Percentiles rank a stretch among this genome's conserved stretches.
Evolutionary conservation across 2,113 vertebrate species (phyloP).

Genomic region (Alectura lathami): DNA sequence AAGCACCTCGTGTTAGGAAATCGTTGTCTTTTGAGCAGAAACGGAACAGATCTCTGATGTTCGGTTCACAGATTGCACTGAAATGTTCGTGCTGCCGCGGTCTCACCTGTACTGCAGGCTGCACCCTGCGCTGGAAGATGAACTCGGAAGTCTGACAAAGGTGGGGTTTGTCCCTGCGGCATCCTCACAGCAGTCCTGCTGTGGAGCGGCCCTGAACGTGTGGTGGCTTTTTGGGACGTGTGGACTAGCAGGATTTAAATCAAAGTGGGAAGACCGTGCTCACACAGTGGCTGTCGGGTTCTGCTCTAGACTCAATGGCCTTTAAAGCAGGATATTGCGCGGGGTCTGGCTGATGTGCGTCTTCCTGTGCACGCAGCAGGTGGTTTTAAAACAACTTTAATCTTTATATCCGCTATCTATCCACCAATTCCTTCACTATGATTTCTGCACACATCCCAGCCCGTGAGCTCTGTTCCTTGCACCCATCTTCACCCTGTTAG

Average conservation of each 20-base stretch:
- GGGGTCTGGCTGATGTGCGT: not conserved
- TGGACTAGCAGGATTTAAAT: not conserved
- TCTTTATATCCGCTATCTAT: not conserved
- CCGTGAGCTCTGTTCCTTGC: not conserved
- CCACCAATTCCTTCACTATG: too few relatives aligned
- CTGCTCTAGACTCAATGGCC: not conserved
- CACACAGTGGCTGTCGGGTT: fast-evolving
- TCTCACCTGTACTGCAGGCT: not conserved
- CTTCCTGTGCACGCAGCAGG: not conserved
- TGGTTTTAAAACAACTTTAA: not conserved
- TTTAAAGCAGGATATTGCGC: not conserved
- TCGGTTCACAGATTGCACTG: not conserved
- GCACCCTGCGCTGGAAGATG: not conserved
- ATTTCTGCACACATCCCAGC: fast-evolving
- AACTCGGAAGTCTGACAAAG: not conserved
- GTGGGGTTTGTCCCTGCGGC: not conserved
- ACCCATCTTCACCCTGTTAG: not conserved
- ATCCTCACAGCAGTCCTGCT: not conserved
- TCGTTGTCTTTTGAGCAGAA: not conserved
- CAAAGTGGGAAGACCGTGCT: not conserved
- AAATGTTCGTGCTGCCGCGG: not conserved
- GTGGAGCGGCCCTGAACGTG: not conserved
- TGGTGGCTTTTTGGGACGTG: not conserved
- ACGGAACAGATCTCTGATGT: not conserved
- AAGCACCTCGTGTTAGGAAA: not conserved